These are phyloP conservation scores for Sebastes iracundus DNA, from an alignment of 2,797 vertebrate species.

Conservation along the genomic window DNA sequence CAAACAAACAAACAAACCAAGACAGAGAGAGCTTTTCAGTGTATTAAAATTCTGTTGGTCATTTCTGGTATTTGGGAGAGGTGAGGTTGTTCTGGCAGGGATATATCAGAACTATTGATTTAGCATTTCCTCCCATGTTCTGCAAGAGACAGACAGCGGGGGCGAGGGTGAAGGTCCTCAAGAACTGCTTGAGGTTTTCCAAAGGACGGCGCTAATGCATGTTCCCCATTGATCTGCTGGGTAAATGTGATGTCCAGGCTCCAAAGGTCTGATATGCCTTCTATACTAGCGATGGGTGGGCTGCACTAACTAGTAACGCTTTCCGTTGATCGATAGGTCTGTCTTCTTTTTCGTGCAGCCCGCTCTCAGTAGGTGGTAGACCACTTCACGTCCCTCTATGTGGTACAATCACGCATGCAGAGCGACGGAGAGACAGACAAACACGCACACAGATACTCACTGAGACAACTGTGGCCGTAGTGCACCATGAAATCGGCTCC, in stretches of 20 bases:
- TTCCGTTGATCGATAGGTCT: slow-evolving; percentile 48
- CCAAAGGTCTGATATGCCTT: slow-evolving; percentile 72
- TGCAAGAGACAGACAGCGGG: slow-evolving; percentile 59
- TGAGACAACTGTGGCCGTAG: slow-evolving; percentile 97
- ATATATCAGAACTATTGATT: slow-evolving; percentile 84
- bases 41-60: slow-evolving; percentile 78
- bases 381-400: background rate
- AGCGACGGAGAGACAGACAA: background rate
- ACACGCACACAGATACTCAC: slow-evolving; percentile 77
- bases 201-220: slow-evolving; percentile 79
- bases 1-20: background rate
- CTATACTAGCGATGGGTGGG: slow-evolving; percentile 25
- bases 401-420: background rate
- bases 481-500: slow-evolving; percentile 98
- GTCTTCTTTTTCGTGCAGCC: background rate
- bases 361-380: background rate
- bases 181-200: slow-evolving; percentile 70
- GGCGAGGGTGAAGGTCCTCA: slow-evolving; percentile 65
- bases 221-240: slow-evolving; percentile 77
- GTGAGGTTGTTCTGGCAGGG: slow-evolving; percentile 68
- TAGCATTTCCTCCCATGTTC: slow-evolving; percentile 82
- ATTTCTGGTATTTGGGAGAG: slow-evolving; percentile 81
- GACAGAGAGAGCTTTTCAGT: slow-evolving; percentile 4
- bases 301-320: slow-evolving; percentile 55
- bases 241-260: slow-evolving; percentile 72